phyloP scores from a whole-genome alignment of 2,888 invertebrate species.

The Pachydiplax longipennis region DNA sequence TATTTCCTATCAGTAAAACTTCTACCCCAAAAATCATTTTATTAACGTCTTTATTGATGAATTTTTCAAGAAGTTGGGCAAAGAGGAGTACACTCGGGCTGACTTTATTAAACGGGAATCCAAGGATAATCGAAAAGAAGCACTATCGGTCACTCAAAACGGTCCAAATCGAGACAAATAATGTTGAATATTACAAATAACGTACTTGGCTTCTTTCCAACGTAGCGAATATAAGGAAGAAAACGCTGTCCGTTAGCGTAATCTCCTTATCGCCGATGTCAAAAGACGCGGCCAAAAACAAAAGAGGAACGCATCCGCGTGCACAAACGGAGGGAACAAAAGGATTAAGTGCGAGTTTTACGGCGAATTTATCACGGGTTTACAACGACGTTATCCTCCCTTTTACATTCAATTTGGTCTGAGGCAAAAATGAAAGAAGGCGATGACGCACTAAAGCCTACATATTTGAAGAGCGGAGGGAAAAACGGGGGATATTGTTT shows the following conservation, averaged over 20 bases:
- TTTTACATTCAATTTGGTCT: constrained; percentile 7
- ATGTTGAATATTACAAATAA: no score
- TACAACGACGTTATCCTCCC: constrained; percentile 9
- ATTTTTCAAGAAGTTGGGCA: no score
- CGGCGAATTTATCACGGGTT: constrained; percentile 14
- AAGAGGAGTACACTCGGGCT: no score
- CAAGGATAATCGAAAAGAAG: no score
- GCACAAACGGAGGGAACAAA: neutral
- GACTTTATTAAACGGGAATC: no score
- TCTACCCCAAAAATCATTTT: no score
- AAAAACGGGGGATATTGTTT: neutral
- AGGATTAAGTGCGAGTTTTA: neutral
- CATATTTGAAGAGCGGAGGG: constrained; percentile 18
- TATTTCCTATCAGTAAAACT: no score
- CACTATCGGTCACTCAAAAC: no score
- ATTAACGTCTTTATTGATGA: no score
- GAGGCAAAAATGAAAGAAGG: neutral
- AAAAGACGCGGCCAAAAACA: neutral
- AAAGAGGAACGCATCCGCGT: neutral
- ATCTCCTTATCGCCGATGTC: neutral
- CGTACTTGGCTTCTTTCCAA: no score
- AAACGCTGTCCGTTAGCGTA: neutral
- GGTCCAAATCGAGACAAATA: no score
- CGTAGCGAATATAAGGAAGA: no score
- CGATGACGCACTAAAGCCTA: constrained; percentile 22